These are phyloP conservation scores for Actinostola sp. DNA, from an alignment of 92 coral and sea anemone genomes.

Conservation along the genomic window DNA sequence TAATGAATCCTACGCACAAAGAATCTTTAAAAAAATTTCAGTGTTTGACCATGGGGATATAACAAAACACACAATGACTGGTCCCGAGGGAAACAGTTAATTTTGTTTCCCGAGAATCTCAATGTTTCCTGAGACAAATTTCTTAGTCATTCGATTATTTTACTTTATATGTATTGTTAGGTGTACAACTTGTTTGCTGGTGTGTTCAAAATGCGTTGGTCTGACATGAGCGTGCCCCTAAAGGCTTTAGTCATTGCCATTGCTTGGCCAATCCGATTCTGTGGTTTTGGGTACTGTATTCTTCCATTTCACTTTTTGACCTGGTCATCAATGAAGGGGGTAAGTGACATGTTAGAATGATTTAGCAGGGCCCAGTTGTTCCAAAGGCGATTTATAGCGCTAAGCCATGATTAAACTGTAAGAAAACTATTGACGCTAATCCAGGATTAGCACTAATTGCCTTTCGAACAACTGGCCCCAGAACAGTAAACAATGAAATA, in stretches of 20 bases:
- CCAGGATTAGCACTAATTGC: too few species aligned
- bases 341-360: conserved; percentile 13
- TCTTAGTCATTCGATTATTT: background rate
- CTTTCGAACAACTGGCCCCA: too few species aligned
- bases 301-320: conserved; percentile 76
- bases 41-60: too few species aligned
- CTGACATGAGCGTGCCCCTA: conserved; percentile 47
- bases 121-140: too few species aligned
- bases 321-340: conserved; percentile 68
- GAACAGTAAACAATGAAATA: too few species aligned
- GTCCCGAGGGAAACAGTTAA: too few species aligned
- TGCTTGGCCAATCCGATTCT: conserved; percentile 48
- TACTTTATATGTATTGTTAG: conserved; percentile 32
- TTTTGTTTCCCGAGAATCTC: too few species aligned
- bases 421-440: too few species aligned
- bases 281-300: conserved; percentile 66
- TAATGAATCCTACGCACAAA: too few species aligned
- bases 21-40: too few species aligned
- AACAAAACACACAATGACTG: too few species aligned
- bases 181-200: conserved; percentile 45
- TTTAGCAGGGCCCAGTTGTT: background rate
- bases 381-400: too few species aligned
- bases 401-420: background rate
- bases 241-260: conserved; percentile 45
- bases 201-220: conserved; percentile 59